phyloP scores from a whole-genome alignment of 2,113 vertebrate species.

The Hyaena hyaena region DNA sequence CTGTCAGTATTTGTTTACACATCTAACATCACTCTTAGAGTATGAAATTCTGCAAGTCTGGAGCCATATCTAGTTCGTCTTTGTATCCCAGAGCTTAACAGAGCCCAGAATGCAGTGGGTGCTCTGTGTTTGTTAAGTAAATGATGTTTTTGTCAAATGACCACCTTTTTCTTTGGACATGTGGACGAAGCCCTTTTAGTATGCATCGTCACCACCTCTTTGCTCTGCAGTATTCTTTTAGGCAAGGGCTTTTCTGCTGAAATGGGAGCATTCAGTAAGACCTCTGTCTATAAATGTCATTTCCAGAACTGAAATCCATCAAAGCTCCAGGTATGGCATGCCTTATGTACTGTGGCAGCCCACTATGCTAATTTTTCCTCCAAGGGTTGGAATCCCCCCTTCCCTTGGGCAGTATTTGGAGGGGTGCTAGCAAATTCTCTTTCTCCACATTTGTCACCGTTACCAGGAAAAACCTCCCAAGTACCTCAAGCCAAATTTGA shows the following conservation, averaged over 20 bases:
- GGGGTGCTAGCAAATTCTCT: neutral
- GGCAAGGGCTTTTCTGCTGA: slow-evolving; percentile 4
- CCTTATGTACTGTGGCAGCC: neutral
- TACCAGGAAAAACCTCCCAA: neutral
- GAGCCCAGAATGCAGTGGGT: neutral
- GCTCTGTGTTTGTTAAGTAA: neutral
- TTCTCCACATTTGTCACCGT: neutral
- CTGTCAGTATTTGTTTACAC: neutral
- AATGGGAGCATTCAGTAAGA: neutral
- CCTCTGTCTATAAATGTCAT: neutral
- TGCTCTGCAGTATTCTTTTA: neutral
- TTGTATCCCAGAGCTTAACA: neutral
- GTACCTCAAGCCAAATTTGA: neutral
- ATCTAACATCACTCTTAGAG: neutral
- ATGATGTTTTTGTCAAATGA: neutral
- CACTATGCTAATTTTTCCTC: neutral
- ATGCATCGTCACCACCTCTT: neutral
- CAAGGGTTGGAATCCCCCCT: neutral
- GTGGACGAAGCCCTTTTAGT: neutral
- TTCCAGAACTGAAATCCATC: neutral
- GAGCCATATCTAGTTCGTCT: neutral
- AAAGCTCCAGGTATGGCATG: neutral
- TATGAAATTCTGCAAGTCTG: slow-evolving; percentile 10
- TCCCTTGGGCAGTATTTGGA: neutral
- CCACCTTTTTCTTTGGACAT: neutral